Conservation (phyloP, 1,140 invertebrate species). For the Mamestra configurata region DNA sequence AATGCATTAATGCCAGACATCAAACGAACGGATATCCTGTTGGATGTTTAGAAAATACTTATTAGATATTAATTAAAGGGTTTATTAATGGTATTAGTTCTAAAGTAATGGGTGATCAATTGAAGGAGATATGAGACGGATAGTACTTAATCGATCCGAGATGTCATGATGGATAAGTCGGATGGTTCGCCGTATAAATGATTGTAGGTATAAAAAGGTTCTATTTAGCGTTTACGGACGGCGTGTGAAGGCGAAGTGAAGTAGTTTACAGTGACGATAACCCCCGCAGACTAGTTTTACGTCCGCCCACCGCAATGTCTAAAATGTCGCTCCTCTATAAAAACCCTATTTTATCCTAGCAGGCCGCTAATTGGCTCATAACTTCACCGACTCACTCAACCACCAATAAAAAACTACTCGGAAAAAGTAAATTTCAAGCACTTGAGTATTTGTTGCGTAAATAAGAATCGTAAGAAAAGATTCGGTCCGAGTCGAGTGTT, state of each 20-base stretch:
- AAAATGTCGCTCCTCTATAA: constrained; percentile 53
- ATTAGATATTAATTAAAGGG: constrained; percentile 14
- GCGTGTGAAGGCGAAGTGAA: constrained; percentile 15
- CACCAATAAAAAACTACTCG: constrained; percentile 34
- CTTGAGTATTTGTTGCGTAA: constrained; percentile 40
- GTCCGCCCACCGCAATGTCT: constrained; percentile 42
- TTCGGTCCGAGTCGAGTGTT: constrained; percentile 6
- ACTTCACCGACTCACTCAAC: constrained; percentile 46
- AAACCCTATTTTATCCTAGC: constrained; percentile 56
- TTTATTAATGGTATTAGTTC: constrained; percentile 23
- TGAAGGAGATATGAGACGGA: not conserved
- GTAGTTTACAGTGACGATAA: constrained; percentile 33
- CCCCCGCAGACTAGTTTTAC: constrained; percentile 26
- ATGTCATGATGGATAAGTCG: not conserved
- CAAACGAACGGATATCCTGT: constrained; percentile 33
- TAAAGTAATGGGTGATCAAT: constrained; percentile 1
- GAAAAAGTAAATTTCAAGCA: constrained; percentile 32
- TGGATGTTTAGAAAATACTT: constrained; percentile 20
- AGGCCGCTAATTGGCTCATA: constrained; percentile 62
- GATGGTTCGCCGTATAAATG: not conserved
- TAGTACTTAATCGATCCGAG: constrained; percentile 9
- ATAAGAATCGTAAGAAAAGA: constrained; percentile 34
- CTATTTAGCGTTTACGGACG: not conserved
- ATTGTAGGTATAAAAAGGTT: not conserved
- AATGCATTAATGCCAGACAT: constrained; percentile 16